phyloP scores from a whole-genome alignment of 1,140 invertebrate species.

The Amphibalanus amphitrite region DNA sequence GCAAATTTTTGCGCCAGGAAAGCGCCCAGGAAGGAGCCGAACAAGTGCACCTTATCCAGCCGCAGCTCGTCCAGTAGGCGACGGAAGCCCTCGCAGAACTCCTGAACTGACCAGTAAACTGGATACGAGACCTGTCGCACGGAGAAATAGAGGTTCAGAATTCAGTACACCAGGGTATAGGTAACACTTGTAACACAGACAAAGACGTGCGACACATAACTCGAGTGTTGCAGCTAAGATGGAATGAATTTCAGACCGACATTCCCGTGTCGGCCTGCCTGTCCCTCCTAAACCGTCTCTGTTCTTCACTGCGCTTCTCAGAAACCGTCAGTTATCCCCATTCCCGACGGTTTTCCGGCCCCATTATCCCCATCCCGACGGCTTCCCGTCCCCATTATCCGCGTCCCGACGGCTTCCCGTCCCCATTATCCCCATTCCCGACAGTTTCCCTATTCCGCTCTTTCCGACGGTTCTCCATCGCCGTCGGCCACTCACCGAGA shows the following conservation, averaged over 20 bases:
- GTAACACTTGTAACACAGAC: no score
- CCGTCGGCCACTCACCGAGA: constrained; percentile 40
- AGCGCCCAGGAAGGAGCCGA: constrained; percentile 77
- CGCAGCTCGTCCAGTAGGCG: constrained; percentile 63
- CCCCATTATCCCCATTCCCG: not conserved
- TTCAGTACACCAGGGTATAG: no score
- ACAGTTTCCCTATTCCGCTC: not conserved
- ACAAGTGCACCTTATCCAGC: constrained; percentile 64
- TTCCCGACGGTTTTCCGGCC: not conserved
- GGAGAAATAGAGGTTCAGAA: constrained; percentile 12
- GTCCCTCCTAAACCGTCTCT: no score
- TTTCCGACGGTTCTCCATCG: not conserved
- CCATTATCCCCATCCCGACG: not conserved
- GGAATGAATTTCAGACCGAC: no score
- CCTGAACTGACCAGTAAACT: constrained; percentile 68
- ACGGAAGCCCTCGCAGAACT: constrained; percentile 74
- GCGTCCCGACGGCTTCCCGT: not conserved
- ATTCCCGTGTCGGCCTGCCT: no score
- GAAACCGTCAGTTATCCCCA: not conserved
- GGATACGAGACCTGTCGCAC: constrained; percentile 61
- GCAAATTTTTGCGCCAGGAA: constrained; percentile 86
- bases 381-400: no score
- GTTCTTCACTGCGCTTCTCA: not conserved
- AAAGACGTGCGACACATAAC: no score
- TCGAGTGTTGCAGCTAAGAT: no score